These are phyloP conservation scores for Rousettus madagascariensis DNA, from an alignment of 2,797 vertebrate species.

Conservation along the genomic window DNA sequence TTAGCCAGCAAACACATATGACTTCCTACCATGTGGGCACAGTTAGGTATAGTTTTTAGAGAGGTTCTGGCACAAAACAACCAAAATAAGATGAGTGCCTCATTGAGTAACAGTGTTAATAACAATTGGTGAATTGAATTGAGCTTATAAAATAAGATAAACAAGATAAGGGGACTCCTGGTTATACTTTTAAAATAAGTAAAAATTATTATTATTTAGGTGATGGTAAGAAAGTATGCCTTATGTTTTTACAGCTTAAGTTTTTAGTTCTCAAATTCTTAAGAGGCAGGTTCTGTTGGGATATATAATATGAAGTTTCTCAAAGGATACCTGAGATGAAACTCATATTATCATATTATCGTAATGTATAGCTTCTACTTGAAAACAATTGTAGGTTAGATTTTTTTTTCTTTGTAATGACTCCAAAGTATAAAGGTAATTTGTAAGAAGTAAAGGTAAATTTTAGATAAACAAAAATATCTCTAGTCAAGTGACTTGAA, in stretches of 20 bases:
- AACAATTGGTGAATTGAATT: not conserved
- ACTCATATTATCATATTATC: not conserved
- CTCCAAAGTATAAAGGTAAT: not conserved
- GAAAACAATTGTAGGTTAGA: not conserved
- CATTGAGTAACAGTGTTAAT: not conserved
- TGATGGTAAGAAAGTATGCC: not conserved
- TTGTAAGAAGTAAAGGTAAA: not conserved
- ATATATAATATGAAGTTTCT: not conserved
- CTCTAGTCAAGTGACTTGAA: not conserved
- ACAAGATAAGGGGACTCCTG: not conserved
- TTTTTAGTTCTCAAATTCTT: not conserved
- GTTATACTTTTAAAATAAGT: not conserved
- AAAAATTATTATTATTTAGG: not conserved
- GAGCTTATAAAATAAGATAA: not conserved
- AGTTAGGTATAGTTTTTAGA: not conserved
- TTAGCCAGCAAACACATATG: not conserved
- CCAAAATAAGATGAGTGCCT: not conserved
- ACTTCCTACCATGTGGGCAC: not conserved
- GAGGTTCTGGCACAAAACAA: not conserved
- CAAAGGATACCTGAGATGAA: not conserved
- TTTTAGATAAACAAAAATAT: slow-evolving; percentile 5
- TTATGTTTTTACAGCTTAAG: not conserved
- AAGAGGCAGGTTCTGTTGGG: not conserved
- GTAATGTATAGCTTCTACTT: not conserved
- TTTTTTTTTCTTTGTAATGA: slow-evolving; percentile 1